These are phyloP conservation scores for Hartigia nigra DNA, from an alignment of 2,888 invertebrate genomes.

Conservation along the genomic window DNA sequence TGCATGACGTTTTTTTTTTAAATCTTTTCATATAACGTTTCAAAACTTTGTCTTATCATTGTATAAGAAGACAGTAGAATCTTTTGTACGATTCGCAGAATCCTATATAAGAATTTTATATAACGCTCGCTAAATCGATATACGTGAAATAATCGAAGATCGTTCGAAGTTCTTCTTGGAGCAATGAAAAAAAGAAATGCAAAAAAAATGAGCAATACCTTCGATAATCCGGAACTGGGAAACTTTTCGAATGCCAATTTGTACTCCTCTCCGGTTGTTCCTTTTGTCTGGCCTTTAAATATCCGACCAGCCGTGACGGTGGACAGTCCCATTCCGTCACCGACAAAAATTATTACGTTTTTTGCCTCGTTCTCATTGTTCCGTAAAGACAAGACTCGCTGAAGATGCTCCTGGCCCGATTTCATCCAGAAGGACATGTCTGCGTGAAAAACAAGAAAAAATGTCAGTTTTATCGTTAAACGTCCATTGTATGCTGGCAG, in stretches of 20 bases:
- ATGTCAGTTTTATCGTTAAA: not conserved
- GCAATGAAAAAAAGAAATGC: not conserved
- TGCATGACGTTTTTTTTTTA: not conserved
- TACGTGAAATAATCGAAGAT: not conserved
- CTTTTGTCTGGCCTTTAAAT: slow-evolving; percentile 69
- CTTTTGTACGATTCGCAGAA: not conserved
- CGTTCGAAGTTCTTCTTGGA: not conserved
- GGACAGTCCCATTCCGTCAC: slow-evolving; percentile 77
- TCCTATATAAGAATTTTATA: not conserved
- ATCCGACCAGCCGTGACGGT: slow-evolving; percentile 75
- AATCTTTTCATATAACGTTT: not conserved
- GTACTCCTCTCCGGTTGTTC: slow-evolving; percentile 71
- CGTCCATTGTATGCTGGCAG: not conserved
- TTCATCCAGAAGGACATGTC: slow-evolving; percentile 61
- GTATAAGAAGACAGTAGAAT: not conserved
- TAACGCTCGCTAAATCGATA: not conserved
- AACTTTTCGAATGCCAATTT: slow-evolving; percentile 73
- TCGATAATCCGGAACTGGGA: slow-evolving; percentile 71
- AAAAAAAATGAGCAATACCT: slow-evolving; percentile 65
- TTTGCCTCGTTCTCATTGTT: slow-evolving; percentile 67
- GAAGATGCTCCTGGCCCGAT: slow-evolving; percentile 58
- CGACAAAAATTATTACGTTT: slow-evolving; percentile 75
- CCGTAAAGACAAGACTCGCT: slow-evolving; percentile 48
- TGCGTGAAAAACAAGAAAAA: slow-evolving; percentile 26
- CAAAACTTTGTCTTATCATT: not conserved